These are phyloP conservation scores for Tokudaia muenninki DNA, from an alignment of 2,797 vertebrate species.

Conservation along the genomic window DNA sequence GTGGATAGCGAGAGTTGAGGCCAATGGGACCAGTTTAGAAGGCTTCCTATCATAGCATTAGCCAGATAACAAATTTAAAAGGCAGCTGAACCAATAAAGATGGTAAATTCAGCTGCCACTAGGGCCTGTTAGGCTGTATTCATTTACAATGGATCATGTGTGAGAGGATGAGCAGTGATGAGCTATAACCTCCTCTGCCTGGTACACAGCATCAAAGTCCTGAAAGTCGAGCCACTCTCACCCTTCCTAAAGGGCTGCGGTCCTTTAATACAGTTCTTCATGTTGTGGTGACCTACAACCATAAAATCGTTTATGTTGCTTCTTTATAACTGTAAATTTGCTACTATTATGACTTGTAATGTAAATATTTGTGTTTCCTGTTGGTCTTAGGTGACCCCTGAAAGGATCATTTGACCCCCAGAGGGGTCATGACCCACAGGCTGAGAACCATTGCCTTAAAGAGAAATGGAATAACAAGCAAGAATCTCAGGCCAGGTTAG, in stretches of 20 bases:
- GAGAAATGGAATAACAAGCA: not conserved
- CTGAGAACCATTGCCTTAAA: not conserved
- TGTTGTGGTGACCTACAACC: not conserved
- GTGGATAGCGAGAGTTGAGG: not conserved
- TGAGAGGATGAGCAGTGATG: not conserved
- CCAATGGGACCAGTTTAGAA: not conserved
- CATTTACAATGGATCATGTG: not conserved
- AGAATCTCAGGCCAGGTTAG: not conserved
- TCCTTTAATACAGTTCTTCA: not conserved
- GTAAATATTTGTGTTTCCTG: not conserved
- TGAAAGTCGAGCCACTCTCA: not conserved
- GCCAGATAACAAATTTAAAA: not conserved
- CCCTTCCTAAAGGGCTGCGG: not conserved
- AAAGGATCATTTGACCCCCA: not conserved
- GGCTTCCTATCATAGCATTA: not conserved
- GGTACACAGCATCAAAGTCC: not conserved
- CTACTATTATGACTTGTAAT: not conserved
- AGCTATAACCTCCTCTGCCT: not conserved
- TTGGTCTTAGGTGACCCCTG: not conserved
- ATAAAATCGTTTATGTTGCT: not conserved
- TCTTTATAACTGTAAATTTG: not conserved
- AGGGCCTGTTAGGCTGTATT: not conserved
- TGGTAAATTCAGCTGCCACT: not conserved
- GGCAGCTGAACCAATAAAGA: not conserved
- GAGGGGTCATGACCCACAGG: too few species aligned